Evolutionary conservation across 2,797 vertebrate genomes (phyloP), one percentile per base, ranked within the genome.

Genomic region (Todus mexicanus): DNA sequence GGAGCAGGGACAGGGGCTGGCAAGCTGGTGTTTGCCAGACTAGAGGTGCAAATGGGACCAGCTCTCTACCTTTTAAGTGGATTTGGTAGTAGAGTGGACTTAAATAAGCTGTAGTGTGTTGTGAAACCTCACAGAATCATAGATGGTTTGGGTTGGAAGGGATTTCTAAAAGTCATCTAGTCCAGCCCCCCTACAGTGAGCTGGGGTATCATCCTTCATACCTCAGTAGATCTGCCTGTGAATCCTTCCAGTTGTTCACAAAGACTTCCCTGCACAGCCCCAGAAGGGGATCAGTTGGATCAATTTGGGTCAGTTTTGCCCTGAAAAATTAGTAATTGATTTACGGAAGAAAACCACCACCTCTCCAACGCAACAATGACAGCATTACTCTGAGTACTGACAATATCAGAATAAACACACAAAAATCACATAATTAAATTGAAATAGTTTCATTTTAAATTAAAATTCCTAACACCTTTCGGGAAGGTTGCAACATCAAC

Each of bases 261-360:
- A 20, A 2, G 26, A n/a, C 20, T 51, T 38, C 43, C 16, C 64
- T 20, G 27, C 33, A 40, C 0, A 4, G 65, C 15, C 15, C 84
- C 0, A 0, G 64, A 81, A 15, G 12, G 33, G 33, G 12, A 13
- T n/a, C 2, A 1, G 0, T 10, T 25, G 27, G 18, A 27, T 37
- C 53, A 63, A 31, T 42, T 37, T 75, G 17, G 26, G 66, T 40
- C 40, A 59, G 27, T 66, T 64, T 81, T 90, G 31, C 22, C 43
- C 51, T 3, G 0, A 22, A 76, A 73, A 81, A 77, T 26, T 15
- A 64, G 33, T 84, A 79, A 74, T 1, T 35, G 12, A 87, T 69
- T n/a, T 33, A 9, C 7, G 15, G 45, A 92, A 57, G 57, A 82
- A 84, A 27, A 53, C 11, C 2, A 4, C 31, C 16, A 17, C 29